Base-by-base conservation (phyloP, 1,140 invertebrate genomes). In the Antheraea mylitta region DNA sequence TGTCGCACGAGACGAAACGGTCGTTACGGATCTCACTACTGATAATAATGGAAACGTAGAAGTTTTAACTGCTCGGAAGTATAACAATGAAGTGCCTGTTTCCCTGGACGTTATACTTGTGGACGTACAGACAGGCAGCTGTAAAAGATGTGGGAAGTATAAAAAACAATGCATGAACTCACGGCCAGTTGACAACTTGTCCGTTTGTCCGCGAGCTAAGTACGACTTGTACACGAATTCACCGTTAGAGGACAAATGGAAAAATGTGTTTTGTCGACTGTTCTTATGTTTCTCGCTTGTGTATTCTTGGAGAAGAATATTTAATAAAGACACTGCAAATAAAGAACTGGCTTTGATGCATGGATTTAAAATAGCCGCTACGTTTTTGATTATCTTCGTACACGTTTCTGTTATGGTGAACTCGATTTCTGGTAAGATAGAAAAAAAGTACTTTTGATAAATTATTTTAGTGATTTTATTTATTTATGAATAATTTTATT, bases 371-470 rank as follows among this genome's bases (percentile, higher is more conserved):
- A 83, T 90, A 38, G 36, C 81, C 6, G 79, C 84, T 0, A 86
- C 86, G 0, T 77, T 92, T 37, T 92, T 88, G 87, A 78, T 92
- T 3, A 89, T 90, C 30, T 90, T 85, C 36, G 70, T 89, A 11
- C 84, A 92, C 64, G 82, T 90, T 7, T 71, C 82, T 19, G 77
- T 86, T 7, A 69, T 85, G n/a, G 81, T 80, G 16, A 77, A 75
- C 62, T 84, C 82, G 72, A 69, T 86, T 70, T 77, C 88, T 72
- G 87, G 90, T 92, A 59, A 74, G 72, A 73, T 19, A 36, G 19
- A n/a, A 61, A 13, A 42, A 42, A 8, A 11, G 38, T 9, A 42
- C 11, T 8, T 8, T 11, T 42, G 38, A 42, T 42, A 42, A 42
- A 42, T 9, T 42, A 42, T 42, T 42, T 42, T 42, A 42, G 7